Evolutionary conservation across 2,888 invertebrate species (phyloP).

Genomic region (Crematogaster levior): DNA sequence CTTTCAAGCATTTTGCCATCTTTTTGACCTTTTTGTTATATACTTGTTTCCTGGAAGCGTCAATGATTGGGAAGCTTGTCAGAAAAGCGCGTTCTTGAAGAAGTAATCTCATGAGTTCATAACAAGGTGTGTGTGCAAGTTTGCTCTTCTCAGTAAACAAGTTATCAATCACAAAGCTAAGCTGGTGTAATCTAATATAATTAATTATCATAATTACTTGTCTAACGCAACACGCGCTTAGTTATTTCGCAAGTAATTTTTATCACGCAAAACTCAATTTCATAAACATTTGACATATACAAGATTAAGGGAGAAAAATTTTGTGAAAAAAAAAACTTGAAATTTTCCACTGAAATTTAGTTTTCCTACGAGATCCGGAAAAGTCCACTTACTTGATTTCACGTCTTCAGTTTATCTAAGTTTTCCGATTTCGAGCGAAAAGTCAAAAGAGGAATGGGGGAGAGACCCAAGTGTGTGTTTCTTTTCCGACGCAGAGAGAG

Average conservation of each 20-base stretch:
- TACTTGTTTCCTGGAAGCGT: background rate
- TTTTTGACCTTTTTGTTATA: too few relatives aligned
- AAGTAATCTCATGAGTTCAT: background rate
- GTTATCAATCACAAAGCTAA: background rate
- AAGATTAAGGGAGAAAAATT: background rate
- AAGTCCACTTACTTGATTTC: too few relatives aligned
- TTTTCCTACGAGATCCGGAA: background rate
- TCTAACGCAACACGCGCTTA: background rate
- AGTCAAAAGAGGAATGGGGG: background rate
- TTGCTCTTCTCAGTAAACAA: background rate
- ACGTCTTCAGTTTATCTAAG: background rate
- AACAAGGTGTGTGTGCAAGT: too few relatives aligned
- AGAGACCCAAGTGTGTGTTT: background rate
- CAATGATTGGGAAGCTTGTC: background rate
- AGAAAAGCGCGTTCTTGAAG: background rate
- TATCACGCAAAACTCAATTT: background rate
- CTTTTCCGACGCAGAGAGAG: conserved; percentile 20
- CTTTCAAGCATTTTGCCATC: background rate
- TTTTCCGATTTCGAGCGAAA: background rate
- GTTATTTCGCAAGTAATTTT: background rate
- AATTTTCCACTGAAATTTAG: background rate
- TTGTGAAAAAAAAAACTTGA: background rate
- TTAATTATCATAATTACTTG: conserved; percentile 4
- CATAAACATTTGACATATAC: too few relatives aligned
- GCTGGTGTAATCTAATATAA: background rate